Base-by-base conservation (phyloP, 2,113 vertebrate genomes). In the Donacobius atricapilla region DNA sequence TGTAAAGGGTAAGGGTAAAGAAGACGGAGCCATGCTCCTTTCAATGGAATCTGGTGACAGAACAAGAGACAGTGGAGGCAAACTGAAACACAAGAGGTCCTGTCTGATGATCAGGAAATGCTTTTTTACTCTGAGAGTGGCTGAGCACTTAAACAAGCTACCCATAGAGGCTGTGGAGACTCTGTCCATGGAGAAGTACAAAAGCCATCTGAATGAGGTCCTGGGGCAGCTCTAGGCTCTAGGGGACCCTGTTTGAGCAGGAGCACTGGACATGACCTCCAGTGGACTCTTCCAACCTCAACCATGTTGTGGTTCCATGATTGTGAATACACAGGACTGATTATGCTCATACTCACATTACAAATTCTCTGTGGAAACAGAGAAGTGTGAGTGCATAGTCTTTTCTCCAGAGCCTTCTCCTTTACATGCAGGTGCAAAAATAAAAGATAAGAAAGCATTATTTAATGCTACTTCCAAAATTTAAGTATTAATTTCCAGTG, bases 401-500 rank as follows among this genome's bases (percentile, higher is more conserved):
- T 60, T 90, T 60, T 68, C 39, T 92, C 61, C 25, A 35, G 20
- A 60, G 23, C 28, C 14, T 65, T 81, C 51, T 82, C 30, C 50
- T 89, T 87, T 75, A 65, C 45, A 53, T 60, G 13, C 35, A 78
- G 5, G 2, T 60, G 21, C 8, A 48, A 91, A 95, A 84, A 42
- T 24, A 53, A 82, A 91, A 91, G 44, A 72, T 64, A 84, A 89
- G 28, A 33, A 73, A 78, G 21, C 27, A 23, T 89, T 85, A 65
- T 85, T 94, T 93, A 87, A 82, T 44, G 37, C 23, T 42, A 66
- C 22, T 69, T 88, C 82, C 57, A 80, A 88, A 93, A 94, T 83
- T 17, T 76, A 82, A 87, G 50, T 89, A 60, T 82, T 85, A 42
- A 6, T 87, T 95, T 85, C 85, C 24, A 76, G 30, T 83, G 24